Conservation (phyloP, 1,140 invertebrate species). For the Calephelis virginiensis region DNA sequence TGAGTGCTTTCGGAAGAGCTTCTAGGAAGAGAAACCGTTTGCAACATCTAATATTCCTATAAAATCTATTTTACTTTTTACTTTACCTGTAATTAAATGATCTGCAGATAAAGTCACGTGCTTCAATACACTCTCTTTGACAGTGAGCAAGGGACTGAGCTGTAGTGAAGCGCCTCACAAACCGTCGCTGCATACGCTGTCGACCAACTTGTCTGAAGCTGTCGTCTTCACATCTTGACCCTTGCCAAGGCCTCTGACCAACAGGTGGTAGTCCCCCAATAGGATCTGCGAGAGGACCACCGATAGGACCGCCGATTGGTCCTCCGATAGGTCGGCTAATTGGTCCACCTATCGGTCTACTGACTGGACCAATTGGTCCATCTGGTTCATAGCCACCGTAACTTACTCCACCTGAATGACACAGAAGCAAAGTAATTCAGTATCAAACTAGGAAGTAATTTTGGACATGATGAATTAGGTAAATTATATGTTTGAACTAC, state of each 20-base stretch:
- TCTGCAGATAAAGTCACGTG: constrained; percentile 90
- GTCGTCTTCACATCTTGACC: constrained; percentile 85
- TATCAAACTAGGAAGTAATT: too few relatives aligned
- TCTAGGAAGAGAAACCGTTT: constrained; percentile 11
- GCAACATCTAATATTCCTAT: not conserved
- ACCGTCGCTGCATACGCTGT: constrained; percentile 87
- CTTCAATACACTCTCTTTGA: constrained; percentile 89
- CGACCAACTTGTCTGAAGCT: constrained; percentile 89
- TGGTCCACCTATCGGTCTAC: constrained; percentile 50
- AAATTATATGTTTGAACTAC: too few relatives aligned
- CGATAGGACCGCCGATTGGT: constrained; percentile 47
- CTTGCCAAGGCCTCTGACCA: constrained; percentile 62
- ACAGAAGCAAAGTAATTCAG: too few relatives aligned
- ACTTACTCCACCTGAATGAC: constrained; percentile 40
- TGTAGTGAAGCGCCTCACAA: constrained; percentile 86
- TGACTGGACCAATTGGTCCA: constrained; percentile 50
- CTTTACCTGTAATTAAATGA: constrained; percentile 90
- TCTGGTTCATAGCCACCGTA: constrained; percentile 62
- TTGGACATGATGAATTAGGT: too few relatives aligned
- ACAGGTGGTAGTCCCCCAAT: constrained; percentile 43
- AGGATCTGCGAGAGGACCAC: constrained; percentile 55
- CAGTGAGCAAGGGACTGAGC: constrained; percentile 87
- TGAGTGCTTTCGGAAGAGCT: too few relatives aligned
- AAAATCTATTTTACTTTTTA: constrained; percentile 11
- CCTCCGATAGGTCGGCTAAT: constrained; percentile 46